A percentile compares a stretch with the other conserved stretches of the same genome.
Conservation (phyloP, 2,797 vertebrate species). For the Pyrocephalus nanus region DNA sequence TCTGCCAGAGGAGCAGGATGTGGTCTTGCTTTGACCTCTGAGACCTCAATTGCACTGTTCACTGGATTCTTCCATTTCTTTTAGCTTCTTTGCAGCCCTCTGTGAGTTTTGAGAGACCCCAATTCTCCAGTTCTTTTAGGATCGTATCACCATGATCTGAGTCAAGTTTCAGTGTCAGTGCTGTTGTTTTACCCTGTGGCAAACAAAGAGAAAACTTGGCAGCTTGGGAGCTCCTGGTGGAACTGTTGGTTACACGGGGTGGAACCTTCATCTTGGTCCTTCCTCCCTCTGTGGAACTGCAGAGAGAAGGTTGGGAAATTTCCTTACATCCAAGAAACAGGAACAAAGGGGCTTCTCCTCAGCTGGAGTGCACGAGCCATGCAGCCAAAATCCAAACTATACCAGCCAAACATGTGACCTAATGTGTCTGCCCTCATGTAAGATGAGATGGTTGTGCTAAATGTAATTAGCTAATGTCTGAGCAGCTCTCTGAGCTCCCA, state of each 20-base stretch:
- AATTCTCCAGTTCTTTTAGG: neutral
- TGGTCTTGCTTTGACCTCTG: neutral
- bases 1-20: neutral
- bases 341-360: neutral
- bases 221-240: neutral
- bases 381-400: neutral
- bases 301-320: neutral
- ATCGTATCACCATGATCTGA: neutral
- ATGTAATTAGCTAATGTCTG: constrained; percentile 32
- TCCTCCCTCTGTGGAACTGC: neutral
- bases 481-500: neutral
- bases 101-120: neutral
- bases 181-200: neutral
- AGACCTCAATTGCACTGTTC: neutral
- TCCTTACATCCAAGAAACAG: neutral
- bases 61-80: neutral
- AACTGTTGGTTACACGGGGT: neutral
- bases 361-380: neutral
- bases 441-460: neutral
- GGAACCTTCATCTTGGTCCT: neutral
- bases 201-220: neutral
- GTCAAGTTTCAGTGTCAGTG: neutral
- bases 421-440: neutral
- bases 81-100: neutral
- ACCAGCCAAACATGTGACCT: neutral